Evolutionary conservation across 2,797 vertebrate species (phyloP).

Genomic region (Dipus sagitta): DNA sequence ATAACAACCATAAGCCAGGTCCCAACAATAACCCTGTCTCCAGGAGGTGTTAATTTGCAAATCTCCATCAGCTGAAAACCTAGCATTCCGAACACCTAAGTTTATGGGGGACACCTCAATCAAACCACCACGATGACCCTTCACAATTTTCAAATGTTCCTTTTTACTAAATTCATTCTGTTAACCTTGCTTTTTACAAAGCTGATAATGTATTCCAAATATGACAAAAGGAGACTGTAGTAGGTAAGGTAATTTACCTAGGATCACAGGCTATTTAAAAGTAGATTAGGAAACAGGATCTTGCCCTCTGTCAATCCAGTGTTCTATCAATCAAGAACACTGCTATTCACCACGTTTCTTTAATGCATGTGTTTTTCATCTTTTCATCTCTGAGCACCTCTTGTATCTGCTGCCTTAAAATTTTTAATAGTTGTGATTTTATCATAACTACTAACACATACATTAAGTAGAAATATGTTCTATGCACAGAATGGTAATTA

Average conservation of each 20-base stretch:
- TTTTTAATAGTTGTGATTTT: neutral
- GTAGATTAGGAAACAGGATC: neutral
- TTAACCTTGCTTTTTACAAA: neutral
- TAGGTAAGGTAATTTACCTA: neutral
- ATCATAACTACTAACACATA: neutral
- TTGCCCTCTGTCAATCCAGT: neutral
- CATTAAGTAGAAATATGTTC: conserved; percentile 18
- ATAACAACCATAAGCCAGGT: no score
- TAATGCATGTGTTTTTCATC: neutral
- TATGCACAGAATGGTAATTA: neutral
- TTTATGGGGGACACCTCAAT: no score
- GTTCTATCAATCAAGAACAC: neutral
- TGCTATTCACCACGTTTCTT: neutral
- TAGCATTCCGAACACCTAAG: no score
- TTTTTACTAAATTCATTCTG: neutral
- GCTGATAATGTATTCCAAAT: neutral
- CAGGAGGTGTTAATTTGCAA: no score
- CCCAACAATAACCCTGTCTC: no score
- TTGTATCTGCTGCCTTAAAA: neutral
- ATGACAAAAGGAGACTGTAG: neutral
- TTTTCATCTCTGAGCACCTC: neutral
- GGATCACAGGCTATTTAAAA: neutral
- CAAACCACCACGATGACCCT: no score
- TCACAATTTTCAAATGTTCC: neutral
- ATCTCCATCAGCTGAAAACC: no score